Evolutionary conservation across 2,797 vertebrate species (phyloP), one percentile per base, ranked within the genome.

Genomic region (Sebastes elongatus): DNA sequence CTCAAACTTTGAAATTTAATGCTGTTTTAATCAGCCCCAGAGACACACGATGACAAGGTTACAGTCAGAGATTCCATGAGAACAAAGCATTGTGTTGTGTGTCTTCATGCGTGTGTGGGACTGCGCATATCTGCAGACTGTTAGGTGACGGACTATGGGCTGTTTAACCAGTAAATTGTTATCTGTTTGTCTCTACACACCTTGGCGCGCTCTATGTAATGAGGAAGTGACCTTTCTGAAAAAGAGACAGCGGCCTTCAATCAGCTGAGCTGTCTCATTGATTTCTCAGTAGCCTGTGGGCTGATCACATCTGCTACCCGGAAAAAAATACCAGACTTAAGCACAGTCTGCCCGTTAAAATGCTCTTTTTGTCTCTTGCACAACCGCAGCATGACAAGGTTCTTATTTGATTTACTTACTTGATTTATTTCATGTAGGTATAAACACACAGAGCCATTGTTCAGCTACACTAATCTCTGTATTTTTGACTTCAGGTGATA

Each of bases 151-250:
- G 18, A 52, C 14, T 5, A 3, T 72, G 8, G 0, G 33, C 11
- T 78, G 52, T 71, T 62, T 25, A 66, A 71, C 53, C 64, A 23
- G 27, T 65, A 11, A 32, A 20, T 49, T 49, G 14, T 27, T 27
- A 14, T 16, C 5, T 35, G 16, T 42, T 25, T 35, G 3, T 42
- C 30, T 32, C n/a, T 25, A 6, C 7, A 49, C 5, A 23, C n/a
- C 8, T 69, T 22, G 2, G 32, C 32, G 27, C 14, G 66, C n/a
- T 71, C n/a, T 32, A 4, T 62, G 38, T 53, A 59, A 90, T 56
- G 57, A 86, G 84, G 81, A 84, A 79, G 56, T 84, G 75, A 81
- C 55, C 74, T 81, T 88, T 81, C 10, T 65, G 27, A 46, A 80
- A 27, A 1, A 81, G 76, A 84, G 49, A 68, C 8, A 22, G 3